Base-by-base conservation (phyloP, 1,140 invertebrate genomes). In the Piezodorus guildinii region DNA sequence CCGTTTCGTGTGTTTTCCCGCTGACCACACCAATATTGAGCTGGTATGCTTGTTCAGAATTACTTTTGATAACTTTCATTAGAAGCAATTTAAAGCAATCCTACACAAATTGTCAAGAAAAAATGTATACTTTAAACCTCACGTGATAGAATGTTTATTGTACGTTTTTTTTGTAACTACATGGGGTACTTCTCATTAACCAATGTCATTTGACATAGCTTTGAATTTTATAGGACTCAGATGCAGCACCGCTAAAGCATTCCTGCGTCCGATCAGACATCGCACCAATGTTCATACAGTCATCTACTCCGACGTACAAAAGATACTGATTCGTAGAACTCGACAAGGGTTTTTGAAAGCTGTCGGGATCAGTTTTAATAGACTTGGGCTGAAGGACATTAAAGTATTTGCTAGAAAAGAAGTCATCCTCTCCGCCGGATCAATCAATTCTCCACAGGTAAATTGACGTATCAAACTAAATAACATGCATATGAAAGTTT, bases 251-350 rank as follows among this genome's bases (percentile, higher is more conserved):
- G 82, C 87, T 0, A 79, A 85, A 54, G 91, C 89, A 0, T 96
- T 91, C 74, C 76, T 96, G 0, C 77, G 88, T 25, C 91, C 93
- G 0, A 87, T 85, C 16, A 79, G 82, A 68, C 77, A 84, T 46
- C 78, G 90, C 17, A 77, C 78, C 44, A 89, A 92, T 74, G 76
- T 91, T 0, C 84, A 90, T 70, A 76, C 91, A 16, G 80, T 81
- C 62, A 72, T 86, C 0, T 76, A 82, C 66, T 82, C 85, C 0
- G 75, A 81, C 15, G 85, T 82, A 0, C 77, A 85, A 67, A 81
- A 84, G 69, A 74, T 88, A 54, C 51, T 86, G 0, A 78, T 88
- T 14, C 78, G 85, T 64, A 54, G 59, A 10, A 72, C 77, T 58
- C 65, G 75, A 59, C 65, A 75, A 0, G 75, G 73, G 0, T 79